Evolutionary conservation across 2,797 vertebrate genomes (phyloP).

Genomic region (Cossypha heuglini): DNA sequence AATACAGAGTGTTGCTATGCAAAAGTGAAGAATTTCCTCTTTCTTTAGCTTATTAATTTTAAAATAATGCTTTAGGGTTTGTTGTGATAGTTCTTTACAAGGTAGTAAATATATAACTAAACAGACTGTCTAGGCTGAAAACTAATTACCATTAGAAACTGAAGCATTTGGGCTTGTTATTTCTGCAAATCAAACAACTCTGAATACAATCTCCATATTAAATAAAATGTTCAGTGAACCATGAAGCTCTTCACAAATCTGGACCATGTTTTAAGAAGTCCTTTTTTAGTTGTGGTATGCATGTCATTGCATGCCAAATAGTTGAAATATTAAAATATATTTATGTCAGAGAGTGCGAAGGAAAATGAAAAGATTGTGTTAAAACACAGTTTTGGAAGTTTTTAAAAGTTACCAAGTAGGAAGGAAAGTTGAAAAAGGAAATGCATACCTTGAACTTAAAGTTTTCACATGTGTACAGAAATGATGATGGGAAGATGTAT

Average conservation of each 20-base stretch:
- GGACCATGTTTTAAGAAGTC: slow-evolving; percentile 53
- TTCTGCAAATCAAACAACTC: slow-evolving; percentile 77
- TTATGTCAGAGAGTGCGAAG: not conserved
- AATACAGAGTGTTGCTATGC: slow-evolving; percentile 77
- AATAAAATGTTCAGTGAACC: slow-evolving; percentile 70
- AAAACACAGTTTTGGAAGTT: not conserved
- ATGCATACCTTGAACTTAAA: not conserved
- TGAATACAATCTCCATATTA: slow-evolving; percentile 76
- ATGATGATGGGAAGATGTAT: not conserved
- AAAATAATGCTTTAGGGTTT: slow-evolving; percentile 83
- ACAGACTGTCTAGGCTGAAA: slow-evolving; percentile 81
- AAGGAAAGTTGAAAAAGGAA: not conserved
- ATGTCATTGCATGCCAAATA: slow-evolving; percentile 25
- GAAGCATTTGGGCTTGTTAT: slow-evolving; percentile 78
- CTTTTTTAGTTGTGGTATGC: not conserved
- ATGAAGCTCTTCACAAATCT: slow-evolving; percentile 52
- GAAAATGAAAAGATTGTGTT: not conserved
- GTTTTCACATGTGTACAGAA: not conserved
- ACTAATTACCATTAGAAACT: slow-evolving; percentile 82
- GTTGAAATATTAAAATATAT: slow-evolving; percentile 33
- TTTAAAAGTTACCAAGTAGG: not conserved
- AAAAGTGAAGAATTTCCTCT: slow-evolving; percentile 79
- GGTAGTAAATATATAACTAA: slow-evolving; percentile 80
- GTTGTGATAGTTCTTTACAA: slow-evolving; percentile 84
- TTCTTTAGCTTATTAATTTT: slow-evolving; percentile 84